Evolutionary conservation across 2,113 vertebrate species (phyloP).

Genomic region (Myotis davidii): DNA sequence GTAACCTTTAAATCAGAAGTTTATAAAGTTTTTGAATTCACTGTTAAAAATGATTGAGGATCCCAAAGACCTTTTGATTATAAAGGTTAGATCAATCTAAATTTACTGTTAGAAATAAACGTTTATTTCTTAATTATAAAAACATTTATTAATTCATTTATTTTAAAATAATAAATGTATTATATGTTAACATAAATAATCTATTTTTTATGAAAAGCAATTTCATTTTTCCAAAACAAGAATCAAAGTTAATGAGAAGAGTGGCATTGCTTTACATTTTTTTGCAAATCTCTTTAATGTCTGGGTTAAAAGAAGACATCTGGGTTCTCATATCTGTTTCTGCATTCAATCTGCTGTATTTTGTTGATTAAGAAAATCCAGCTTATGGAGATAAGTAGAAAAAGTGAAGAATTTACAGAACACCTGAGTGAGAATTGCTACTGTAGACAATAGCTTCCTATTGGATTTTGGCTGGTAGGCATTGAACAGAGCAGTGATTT

Average conservation of each 20-base stretch:
- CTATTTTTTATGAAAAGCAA: slow-evolving; percentile 34
- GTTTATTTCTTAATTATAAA: background rate
- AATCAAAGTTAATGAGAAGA: background rate
- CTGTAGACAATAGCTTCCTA: background rate
- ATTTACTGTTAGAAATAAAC: background rate
- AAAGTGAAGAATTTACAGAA: background rate
- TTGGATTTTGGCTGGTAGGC: background rate
- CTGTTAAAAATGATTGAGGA: background rate
- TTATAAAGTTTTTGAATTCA: background rate
- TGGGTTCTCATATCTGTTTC: slow-evolving; percentile 8
- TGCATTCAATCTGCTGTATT: background rate
- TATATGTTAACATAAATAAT: background rate
- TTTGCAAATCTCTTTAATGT: background rate
- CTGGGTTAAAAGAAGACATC: background rate
- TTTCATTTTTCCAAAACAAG: slow-evolving; percentile 42
- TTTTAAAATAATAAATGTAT: background rate
- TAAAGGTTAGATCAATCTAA: background rate
- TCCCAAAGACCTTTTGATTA: background rate
- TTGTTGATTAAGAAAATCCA: background rate
- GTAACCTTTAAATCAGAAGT: background rate
- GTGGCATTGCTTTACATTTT: background rate
- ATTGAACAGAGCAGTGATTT: background rate
- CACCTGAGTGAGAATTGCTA: background rate
- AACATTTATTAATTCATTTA: background rate
- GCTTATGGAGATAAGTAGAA: background rate